phyloP scores from a whole-genome alignment of 2,113 vertebrate genomes.

The Elachura formosa region DNA sequence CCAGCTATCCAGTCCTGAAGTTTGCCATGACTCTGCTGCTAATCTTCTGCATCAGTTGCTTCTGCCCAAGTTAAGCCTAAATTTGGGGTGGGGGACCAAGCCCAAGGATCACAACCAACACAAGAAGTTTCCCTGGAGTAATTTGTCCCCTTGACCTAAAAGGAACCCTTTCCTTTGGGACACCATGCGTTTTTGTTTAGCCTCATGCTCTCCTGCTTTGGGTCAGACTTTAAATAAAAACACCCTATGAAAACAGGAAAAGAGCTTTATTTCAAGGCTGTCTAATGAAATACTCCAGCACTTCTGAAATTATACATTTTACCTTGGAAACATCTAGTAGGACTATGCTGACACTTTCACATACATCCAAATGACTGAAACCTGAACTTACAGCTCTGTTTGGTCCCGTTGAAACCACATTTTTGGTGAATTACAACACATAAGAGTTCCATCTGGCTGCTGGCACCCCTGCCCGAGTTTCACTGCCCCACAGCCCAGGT shows the following conservation, averaged over 20 bases:
- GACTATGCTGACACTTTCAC: neutral
- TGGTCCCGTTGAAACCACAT: neutral
- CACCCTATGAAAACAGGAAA: neutral
- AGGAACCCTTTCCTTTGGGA: neutral
- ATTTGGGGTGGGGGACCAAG: neutral
- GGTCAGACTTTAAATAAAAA: slow-evolving; percentile 14
- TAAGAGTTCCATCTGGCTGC: slow-evolving; percentile 10
- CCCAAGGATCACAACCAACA: neutral
- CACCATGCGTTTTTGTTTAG: neutral
- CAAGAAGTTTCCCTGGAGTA: neutral
- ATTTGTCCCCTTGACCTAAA: neutral
- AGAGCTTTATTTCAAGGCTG: slow-evolving; percentile 21
- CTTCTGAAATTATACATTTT: slow-evolving; percentile 23
- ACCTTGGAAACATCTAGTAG: slow-evolving; percentile 15
- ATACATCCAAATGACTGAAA: neutral
- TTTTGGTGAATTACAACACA: neutral
- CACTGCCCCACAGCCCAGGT: neutral
- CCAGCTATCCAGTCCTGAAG: neutral
- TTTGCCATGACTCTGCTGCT: neutral
- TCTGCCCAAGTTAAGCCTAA: neutral
- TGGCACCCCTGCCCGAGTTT: neutral
- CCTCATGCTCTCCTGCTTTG: neutral
- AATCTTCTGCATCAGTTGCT: neutral
- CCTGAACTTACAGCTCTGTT: slow-evolving; percentile 26
- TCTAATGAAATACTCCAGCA: slow-evolving; percentile 19